Percentiles rank a stretch among this genome's conserved stretches.
phyloP scores from a whole-genome alignment of 2,888 invertebrate species.

The Athalia circularis region DNA sequence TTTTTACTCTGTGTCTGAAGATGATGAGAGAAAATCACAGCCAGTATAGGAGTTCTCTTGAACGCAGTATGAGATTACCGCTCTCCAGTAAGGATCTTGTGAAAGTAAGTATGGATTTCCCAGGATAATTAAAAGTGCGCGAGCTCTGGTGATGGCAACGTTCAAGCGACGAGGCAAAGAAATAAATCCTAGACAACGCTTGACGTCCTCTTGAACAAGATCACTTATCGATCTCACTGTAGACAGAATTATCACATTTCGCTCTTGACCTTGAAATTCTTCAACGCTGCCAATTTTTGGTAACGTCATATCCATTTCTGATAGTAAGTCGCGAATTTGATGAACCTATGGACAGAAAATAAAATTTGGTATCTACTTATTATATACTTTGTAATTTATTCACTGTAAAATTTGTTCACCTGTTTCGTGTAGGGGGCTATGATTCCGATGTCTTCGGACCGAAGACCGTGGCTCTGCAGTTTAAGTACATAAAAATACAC shows the following conservation, averaged over 20 bases:
- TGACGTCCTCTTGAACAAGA: constrained; percentile 73
- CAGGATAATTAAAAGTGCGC: constrained; percentile 85
- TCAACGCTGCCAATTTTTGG: constrained; percentile 89
- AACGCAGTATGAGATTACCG: constrained; percentile 80
- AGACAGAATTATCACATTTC: constrained; percentile 83
- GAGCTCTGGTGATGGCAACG: constrained; percentile 91
- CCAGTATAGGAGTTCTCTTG: constrained; percentile 82
- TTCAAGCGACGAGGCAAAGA: constrained; percentile 88
- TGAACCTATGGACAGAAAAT: constrained; percentile 75
- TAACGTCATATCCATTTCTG: constrained; percentile 75
- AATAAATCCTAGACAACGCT: constrained; percentile 83
- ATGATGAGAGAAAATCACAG: constrained; percentile 74
- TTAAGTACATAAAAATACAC: constrained; percentile 80
- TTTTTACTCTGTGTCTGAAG: background rate
- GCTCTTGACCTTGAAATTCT: constrained; percentile 91
- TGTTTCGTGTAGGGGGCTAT: constrained; percentile 96
- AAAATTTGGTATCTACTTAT: background rate
- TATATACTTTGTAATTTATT: background rate
- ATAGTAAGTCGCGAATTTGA: constrained; percentile 78
- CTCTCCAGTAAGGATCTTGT: constrained; percentile 82
- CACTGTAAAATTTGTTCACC: constrained; percentile 75
- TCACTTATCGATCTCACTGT: constrained; percentile 78
- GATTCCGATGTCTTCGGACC: constrained; percentile 86
- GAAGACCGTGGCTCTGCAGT: constrained; percentile 81
- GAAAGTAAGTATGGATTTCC: constrained; percentile 87